Evolutionary conservation across 2,797 vertebrate genomes (phyloP).

Genomic region (Coregonus sp.): DNA sequence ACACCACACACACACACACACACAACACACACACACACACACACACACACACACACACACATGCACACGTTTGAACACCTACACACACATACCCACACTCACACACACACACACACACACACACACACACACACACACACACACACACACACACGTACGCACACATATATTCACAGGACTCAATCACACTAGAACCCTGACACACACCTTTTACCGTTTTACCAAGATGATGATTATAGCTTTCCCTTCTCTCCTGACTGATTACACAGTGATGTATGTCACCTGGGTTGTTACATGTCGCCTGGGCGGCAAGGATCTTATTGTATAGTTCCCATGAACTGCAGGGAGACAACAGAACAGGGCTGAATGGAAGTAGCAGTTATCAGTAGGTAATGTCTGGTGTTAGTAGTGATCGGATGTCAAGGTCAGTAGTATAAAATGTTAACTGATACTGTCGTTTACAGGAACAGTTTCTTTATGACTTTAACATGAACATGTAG

Average conservation of each 20-base stretch:
- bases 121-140: constrained; percentile 18
- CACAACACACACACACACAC: too few species aligned
- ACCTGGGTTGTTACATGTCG: not conserved
- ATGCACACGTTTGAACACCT: not conserved
- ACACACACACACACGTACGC: not conserved
- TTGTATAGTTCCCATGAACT: not conserved
- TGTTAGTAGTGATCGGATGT: not conserved
- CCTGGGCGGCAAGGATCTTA: not conserved
- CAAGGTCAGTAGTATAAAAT: not conserved
- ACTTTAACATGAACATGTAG: not conserved
- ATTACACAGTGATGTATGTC: not conserved
- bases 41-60: too few species aligned
- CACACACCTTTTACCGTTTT: not conserved
- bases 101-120: constrained; percentile 7
- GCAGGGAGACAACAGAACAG: not conserved
- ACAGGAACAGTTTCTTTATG: too few species aligned
- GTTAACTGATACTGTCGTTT: too few species aligned
- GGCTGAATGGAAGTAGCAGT: not conserved
- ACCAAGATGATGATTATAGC: not conserved
- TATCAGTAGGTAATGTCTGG: not conserved
- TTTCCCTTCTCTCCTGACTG: not conserved
- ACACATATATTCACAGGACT: not conserved
- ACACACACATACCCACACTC: constrained; percentile 3
- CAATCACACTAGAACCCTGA: not conserved
- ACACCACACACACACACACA: too few species aligned